Conservation (phyloP, 2,888 invertebrate genomes). For the Drosophila barbarae region DNA sequence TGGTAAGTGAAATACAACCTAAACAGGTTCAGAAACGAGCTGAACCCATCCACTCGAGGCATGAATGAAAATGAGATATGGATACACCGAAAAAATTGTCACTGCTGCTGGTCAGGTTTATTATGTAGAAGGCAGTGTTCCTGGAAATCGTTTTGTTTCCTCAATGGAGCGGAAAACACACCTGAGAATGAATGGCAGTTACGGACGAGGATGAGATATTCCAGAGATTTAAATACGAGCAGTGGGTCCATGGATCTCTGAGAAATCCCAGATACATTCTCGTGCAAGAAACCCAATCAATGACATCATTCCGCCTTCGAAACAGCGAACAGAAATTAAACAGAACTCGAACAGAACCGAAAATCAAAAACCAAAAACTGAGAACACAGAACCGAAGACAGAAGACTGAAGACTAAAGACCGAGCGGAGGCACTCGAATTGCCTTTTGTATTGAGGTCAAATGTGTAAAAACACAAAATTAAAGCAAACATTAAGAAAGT, state of each 20-base stretch:
- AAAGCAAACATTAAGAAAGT: slow-evolving; percentile 60
- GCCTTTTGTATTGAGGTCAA: slow-evolving; percentile 62
- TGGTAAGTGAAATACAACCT: slow-evolving; percentile 16
- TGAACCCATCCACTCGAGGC: slow-evolving; percentile 14
- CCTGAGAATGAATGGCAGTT: slow-evolving; percentile 24
- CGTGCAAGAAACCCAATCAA: slow-evolving; percentile 28
- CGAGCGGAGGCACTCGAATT: slow-evolving; percentile 45
- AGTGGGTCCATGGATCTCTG: slow-evolving; percentile 27
- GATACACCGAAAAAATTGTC: slow-evolving; percentile 50
- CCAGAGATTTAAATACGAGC: slow-evolving; percentile 31
- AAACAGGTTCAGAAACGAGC: slow-evolving; percentile 45
- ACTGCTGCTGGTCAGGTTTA: slow-evolving; percentile 24
- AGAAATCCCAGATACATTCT: slow-evolving; percentile 18
- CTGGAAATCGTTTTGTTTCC: slow-evolving; percentile 43
- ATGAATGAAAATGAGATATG: slow-evolving; percentile 61
- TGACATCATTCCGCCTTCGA: slow-evolving; percentile 35
- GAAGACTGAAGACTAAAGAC: slow-evolving; percentile 39
- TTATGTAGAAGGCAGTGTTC: slow-evolving; percentile 42
- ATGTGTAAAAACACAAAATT: slow-evolving; percentile 64
- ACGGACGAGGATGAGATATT: slow-evolving; percentile 16
- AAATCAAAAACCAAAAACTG: slow-evolving; percentile 5
- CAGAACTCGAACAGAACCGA: slow-evolving; percentile 29
- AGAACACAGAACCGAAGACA: slow-evolving; percentile 8
- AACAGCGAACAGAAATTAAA: slow-evolving; percentile 28
- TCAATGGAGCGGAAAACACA: slow-evolving; percentile 28